phyloP scores from a whole-genome alignment of 2,888 invertebrate species.

The Brenthis hecate region DNA sequence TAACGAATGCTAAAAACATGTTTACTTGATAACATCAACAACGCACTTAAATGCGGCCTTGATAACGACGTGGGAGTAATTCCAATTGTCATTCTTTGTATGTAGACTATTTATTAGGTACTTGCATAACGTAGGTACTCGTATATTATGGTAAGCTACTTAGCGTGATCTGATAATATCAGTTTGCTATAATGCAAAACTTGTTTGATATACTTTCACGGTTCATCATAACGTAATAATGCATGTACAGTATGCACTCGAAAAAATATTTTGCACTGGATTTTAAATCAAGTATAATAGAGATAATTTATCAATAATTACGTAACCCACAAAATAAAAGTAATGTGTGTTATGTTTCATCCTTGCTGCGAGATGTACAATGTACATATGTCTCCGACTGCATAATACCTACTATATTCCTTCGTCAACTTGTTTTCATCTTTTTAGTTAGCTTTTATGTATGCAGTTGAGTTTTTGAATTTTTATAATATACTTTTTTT shows the following conservation, averaged over 20 bases:
- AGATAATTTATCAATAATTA: no score
- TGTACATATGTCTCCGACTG: no score
- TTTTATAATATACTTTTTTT: no score
- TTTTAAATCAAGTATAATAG: no score
- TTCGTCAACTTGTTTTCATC: no score
- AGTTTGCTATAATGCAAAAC: slow-evolving; percentile 19
- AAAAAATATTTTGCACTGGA: not conserved
- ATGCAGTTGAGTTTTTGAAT: no score
- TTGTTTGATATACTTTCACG: slow-evolving; percentile 4
- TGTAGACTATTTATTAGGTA: slow-evolving; percentile 16
- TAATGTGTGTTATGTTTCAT: no score
- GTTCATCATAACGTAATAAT: not conserved
- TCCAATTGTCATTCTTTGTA: slow-evolving; percentile 32
- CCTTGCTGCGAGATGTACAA: no score
- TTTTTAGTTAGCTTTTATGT: no score
- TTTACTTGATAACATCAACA: slow-evolving; percentile 29
- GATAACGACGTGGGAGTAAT: slow-evolving; percentile 31
- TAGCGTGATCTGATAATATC: slow-evolving; percentile 25
- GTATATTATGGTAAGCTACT: slow-evolving; percentile 22
- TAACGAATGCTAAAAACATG: slow-evolving; percentile 26
- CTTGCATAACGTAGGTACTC: slow-evolving; percentile 29
- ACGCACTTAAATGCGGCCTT: slow-evolving; percentile 27
- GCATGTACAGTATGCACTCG: not conserved
- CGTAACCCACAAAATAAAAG: no score
- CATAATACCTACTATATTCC: no score